Base-by-base conservation (phyloP, 2,888 invertebrate species). In the Syritta pipiens region DNA sequence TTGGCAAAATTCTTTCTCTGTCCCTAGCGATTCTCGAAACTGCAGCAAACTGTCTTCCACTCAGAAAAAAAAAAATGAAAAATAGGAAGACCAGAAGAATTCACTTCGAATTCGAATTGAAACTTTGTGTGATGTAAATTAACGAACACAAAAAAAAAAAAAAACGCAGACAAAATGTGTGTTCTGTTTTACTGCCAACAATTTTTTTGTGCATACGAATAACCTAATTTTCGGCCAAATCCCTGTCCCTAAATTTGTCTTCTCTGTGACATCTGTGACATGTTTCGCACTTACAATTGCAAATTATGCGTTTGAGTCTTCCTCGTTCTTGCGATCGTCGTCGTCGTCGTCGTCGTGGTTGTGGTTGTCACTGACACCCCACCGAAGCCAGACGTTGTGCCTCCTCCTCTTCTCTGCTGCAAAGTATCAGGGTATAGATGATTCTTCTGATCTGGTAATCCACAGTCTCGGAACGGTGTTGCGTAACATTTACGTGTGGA, bases 401-500 rank as follows among this genome's bases (percentile, higher is more conserved):
- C n/a, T n/a, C n/a, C n/a, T n/a, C n/a, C n/a, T n/a, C n/a, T n/a
- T n/a, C n/a, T n/a, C n/a, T 44, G 24, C 37, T 55, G 53, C 62
- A 40, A 55, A 57, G 60, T 79, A 79, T 79, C 79, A 79, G 79
- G 79, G 74, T 74, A 62, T 49, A 74, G 62, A 74, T 46, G 74
- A 74, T 49, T 49, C n/a, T n/a, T n/a, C 44, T 37, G 60, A 44
- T 62, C 67, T 57, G 55, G 35, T 62, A 74, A 68, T 79, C 79
- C 79, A 51, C 79, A 74, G 60, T 44, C 55, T 60, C 32, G 60
- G 44, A 49, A 68, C 48, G 44, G 12, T 62, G 57, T 79, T 79
- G 79, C 79, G 79, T 79, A 79, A 79, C 79, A 79, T 79, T 79
- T 74, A 79, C 74, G 79, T 67, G 44, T 68, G 53, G 67, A 79